Evolutionary conservation across 1,140 invertebrate species (phyloP).

Genomic region (Acyrthosiphon pisum): DNA sequence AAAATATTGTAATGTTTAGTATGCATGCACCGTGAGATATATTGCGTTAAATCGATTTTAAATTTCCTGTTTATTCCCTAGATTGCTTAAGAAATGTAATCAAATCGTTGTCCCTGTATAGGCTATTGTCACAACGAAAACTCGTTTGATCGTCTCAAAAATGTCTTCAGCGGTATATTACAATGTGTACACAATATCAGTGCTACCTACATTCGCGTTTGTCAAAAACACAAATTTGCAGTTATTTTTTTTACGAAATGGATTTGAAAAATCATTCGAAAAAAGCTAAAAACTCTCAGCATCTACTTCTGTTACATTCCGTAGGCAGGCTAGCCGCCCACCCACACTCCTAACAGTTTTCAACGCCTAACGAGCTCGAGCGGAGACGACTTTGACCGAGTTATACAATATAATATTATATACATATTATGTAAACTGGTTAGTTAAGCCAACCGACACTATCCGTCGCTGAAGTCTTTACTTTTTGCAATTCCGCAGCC

Average conservation of each 20-base stretch:
- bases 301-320: not conserved
- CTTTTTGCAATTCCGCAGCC: not conserved
- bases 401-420: not conserved
- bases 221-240: not conserved
- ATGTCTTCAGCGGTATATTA: not conserved
- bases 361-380: not conserved
- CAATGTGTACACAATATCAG: not conserved
- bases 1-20: not conserved
- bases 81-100: not conserved
- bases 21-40: not conserved
- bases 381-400: constrained; percentile 25
- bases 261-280: not conserved
- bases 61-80: not conserved
- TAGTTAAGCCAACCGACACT: not conserved
- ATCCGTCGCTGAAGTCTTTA: not conserved
- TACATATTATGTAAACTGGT: not conserved
- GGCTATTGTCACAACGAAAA: not conserved
- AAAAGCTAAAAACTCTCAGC: no score
- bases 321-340: not conserved
- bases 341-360: no score
- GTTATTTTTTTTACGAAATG: not conserved
- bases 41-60: not conserved
- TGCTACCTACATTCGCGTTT: not conserved
- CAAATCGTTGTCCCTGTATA: not conserved
- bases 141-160: not conserved